Evolutionary conservation across 2,888 invertebrate species (phyloP).

Genomic region (Campoletis raptor): DNA sequence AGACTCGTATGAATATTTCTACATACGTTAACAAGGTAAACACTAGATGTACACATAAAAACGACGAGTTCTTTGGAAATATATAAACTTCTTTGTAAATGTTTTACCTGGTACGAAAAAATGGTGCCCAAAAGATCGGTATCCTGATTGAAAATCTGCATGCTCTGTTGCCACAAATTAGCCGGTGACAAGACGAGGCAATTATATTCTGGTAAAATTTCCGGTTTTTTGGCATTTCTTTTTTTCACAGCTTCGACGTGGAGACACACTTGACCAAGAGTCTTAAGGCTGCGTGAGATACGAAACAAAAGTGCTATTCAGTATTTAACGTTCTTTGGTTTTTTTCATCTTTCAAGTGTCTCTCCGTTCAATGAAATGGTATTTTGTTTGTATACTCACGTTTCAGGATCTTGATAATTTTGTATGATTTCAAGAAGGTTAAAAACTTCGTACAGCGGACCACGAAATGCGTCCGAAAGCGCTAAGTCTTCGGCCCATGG

Average conservation of each 20-base stretch:
- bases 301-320: background rate
- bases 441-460: conserved; percentile 95
- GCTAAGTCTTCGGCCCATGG: conserved; percentile 94
- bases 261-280: conserved; percentile 93
- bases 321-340: background rate
- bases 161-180: conserved; percentile 96
- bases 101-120: conserved; percentile 91
- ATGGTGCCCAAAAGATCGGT: conserved; percentile 92
- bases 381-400: conserved; percentile 85
- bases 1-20: conserved; percentile 55
- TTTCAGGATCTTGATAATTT: conserved; percentile 91
- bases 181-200: conserved; percentile 97
- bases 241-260: conserved; percentile 93
- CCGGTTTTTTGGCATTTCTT: conserved; percentile 86
- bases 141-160: conserved; percentile 92
- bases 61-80: conserved; percentile 19
- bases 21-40: conserved; percentile 45
- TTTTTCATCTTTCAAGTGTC: background rate
- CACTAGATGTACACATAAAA: background rate
- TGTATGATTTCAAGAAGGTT: conserved; percentile 93
- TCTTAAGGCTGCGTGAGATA: conserved; percentile 87
- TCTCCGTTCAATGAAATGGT: background rate
- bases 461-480: conserved; percentile 96
- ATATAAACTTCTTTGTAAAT: background rate
- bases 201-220: conserved; percentile 94